A percentile compares a stretch with the other conserved stretches of the same genome.
phyloP scores from a whole-genome alignment of 2,113 vertebrate genomes.

The Brachypodius melanocephalos region DNA sequence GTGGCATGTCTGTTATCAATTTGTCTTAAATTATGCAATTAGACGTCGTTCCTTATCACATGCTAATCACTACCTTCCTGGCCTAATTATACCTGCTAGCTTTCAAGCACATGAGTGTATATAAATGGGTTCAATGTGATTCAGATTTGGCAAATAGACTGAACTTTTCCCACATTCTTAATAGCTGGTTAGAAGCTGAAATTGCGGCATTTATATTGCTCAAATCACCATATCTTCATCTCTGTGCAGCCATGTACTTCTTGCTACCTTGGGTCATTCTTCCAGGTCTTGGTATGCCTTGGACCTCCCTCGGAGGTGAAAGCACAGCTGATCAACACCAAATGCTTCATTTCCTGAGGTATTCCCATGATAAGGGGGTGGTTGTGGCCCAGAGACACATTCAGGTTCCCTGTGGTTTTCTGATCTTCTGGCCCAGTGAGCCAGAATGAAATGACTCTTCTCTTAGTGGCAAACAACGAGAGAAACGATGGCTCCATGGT shows the following conservation, averaged over 20 bases:
- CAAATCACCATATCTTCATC: background rate
- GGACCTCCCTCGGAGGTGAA: background rate
- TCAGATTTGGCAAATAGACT: background rate
- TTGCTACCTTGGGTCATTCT: background rate
- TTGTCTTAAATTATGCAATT: background rate
- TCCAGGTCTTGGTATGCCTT: background rate
- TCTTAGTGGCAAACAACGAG: background rate
- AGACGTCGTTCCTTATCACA: background rate
- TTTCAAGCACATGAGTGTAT: background rate
- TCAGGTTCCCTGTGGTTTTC: background rate
- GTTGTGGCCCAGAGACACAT: background rate
- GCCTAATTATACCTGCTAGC: background rate
- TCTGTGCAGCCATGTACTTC: background rate
- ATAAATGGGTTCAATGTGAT: background rate
- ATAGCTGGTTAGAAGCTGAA: background rate
- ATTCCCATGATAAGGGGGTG: background rate
- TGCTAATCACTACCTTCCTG: background rate
- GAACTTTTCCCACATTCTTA: background rate
- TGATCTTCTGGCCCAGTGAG: background rate
- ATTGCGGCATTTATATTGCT: background rate
- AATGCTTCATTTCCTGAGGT: background rate
- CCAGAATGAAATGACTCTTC: background rate
- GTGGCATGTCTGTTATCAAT: background rate
- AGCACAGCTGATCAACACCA: background rate
- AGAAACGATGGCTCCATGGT: background rate